phyloP scores from a whole-genome alignment of 2,113 vertebrate species.

The Hippoglossus stenolepis region DNA sequence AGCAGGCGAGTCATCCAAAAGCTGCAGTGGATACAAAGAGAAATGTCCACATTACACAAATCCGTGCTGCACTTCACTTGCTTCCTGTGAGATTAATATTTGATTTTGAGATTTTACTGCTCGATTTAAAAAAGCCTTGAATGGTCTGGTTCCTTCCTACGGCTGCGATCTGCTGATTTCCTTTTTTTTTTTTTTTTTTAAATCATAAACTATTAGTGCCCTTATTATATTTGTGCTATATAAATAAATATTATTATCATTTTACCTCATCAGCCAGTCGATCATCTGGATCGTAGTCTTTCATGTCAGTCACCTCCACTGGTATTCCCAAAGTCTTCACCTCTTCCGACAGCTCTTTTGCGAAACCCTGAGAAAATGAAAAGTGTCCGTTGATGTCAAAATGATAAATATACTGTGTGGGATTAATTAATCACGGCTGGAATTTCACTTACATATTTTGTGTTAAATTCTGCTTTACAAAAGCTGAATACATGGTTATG shows the following conservation, averaged over 20 bases:
- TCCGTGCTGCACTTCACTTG: background rate
- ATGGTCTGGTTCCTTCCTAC: too few species aligned
- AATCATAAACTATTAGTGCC: too few species aligned
- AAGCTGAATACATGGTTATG: background rate
- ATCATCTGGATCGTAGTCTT: conserved; percentile 93
- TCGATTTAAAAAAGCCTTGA: too few species aligned
- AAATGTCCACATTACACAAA: background rate
- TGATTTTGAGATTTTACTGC: too few species aligned
- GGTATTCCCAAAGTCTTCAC: conserved; percentile 80
- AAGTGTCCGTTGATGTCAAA: background rate
- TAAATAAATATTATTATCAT: background rate
- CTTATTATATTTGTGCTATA: background rate
- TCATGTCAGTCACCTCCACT: conserved; percentile 85
- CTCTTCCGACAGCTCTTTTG: conserved; percentile 82
- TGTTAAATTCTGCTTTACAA: background rate
- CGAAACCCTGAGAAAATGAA: conserved; percentile 85
- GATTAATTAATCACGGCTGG: background rate
- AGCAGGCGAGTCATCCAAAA: too few species aligned
- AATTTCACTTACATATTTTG: background rate
- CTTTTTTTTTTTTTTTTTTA: too few species aligned
- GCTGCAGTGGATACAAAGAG: too few species aligned
- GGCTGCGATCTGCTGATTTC: too few species aligned
- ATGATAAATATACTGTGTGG: too few species aligned
- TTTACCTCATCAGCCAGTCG: conserved; percentile 89
- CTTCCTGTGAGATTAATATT: too few species aligned